Evolutionary conservation across 2,113 vertebrate species (phyloP), one percentile per base, ranked within the genome.

Genomic region (Platichthys flesus): DNA sequence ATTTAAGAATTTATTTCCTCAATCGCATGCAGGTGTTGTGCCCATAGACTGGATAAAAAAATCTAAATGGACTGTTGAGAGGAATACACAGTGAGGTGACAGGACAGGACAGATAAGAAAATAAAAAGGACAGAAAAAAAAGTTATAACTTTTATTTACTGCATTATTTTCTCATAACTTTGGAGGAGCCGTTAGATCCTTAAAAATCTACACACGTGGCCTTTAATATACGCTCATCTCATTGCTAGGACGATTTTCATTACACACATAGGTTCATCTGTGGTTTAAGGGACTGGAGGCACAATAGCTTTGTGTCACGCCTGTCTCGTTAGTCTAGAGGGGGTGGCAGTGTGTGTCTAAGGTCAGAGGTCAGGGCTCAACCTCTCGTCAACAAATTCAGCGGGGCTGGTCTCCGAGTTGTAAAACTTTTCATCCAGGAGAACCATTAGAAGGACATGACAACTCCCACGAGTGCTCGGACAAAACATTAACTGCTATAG

Each of bases 361-460:
- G 88, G 82, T 89, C 89, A 89, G 57, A 85, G 88, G 86, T 89
- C 76, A 86, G 70, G 63, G 78, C 62, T 78, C 67, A 79, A 60
- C 61, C 75, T 74, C 26, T n/a, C 14, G 69, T 74, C 71, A 82
- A 74, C 62, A 73, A 65, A 72, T 80, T 62, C 67, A 64, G 9
- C 28, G n/a, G 63, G 62, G 45, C 47, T 24, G 59, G 65, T 83
- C 45, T 70, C 37, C 57, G 55, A 71, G 85, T 78, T 67, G 59
- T 87, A 75, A 78, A 80, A 68, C 28, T 42, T 64, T 59, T 13
- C 49, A 15, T 63, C 21, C 12, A 78, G 71, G 23, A 64, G 51
- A 54, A 54, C 51, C 51, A 54, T 54, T 54, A 54, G 31, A 31
- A 31, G 51, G 20, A n/a, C 26, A 24, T 64, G 70, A 52, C 69